Base-by-base conservation (phyloP, 2,888 invertebrate species). In the Ashinkailepas kermadecensis region DNA sequence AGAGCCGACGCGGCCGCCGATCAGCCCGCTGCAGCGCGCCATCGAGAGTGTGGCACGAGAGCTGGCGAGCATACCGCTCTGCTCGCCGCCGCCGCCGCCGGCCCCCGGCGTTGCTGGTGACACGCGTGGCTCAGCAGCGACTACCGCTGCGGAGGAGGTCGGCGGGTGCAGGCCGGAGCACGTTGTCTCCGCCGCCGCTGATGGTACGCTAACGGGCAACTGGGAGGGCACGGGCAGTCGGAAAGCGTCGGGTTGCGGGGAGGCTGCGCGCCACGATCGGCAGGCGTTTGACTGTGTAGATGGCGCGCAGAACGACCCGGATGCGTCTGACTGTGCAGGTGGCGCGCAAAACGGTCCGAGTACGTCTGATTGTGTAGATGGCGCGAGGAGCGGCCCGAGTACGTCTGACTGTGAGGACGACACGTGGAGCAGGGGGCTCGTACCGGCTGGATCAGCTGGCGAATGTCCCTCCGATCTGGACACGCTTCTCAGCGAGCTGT, bases 21-120 rank as follows among this genome's bases (percentile, higher is more conserved):
- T 54, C 8, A 54, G 54, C 18, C 74, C 74, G 13, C 74, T 74
- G 18, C 74, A 54, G 54, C 15, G 54, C 8, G 74, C 74, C 54
- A 74, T 74, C 54, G 74, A 74, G 74, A 74, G 74, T 54, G 74
- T 74, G 74, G 74, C 74, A 18, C 74, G 54, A 0, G 74, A 74
- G 74, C 74, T 74, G 74, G 74, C 74, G 54, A 74, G 23, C 54
- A 54, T 74, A 6, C 74, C 74, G 54, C 74, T 74, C 7, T 13
- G 10, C 74, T 74, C 74, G 74, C 74, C 74, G 74, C 74, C 54
- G 54, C 54, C 54, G 74, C 39, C 74, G 67, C 0, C 25, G 67
- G n/a, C 6, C 65, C 23, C n/a, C n/a, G 67, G 13, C n/a, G 25
- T 25, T 25, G 67, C 67, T 12, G 12, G n/a, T 0, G 23, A 62